These are phyloP conservation scores for Scartelaos histophorus DNA, from an alignment of 2,113 vertebrate genomes.

Conservation along the genomic window DNA sequence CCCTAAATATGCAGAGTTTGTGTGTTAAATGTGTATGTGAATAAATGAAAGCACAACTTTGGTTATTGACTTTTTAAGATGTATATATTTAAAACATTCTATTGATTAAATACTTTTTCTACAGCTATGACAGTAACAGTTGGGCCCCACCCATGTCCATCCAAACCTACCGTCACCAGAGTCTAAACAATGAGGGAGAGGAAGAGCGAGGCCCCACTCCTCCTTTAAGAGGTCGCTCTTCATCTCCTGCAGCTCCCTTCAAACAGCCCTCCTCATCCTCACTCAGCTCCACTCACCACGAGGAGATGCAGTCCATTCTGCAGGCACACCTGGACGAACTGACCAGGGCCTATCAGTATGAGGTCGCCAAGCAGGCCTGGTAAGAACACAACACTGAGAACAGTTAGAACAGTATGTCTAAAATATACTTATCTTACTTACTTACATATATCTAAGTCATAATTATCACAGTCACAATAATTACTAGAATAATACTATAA, in stretches of 20 bases:
- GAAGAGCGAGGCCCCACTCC: slow-evolving; percentile 92
- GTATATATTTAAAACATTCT: no score
- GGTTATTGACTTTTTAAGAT: no score
- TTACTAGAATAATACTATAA: no score
- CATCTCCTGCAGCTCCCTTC: slow-evolving; percentile 88
- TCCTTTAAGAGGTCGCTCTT: slow-evolving; percentile 90
- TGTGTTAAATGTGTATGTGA: no score
- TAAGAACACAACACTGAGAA: no score
- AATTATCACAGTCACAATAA: no score
- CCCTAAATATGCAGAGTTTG: no score
- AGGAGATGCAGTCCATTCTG: slow-evolving; percentile 95
- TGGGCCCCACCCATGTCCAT: slow-evolving; percentile 90
- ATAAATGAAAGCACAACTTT: no score
- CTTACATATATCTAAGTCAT: no score
- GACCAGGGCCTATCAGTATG: slow-evolving; percentile 95
- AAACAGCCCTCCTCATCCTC: slow-evolving; percentile 90
- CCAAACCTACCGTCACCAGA: slow-evolving; percentile 92
- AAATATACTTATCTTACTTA: no score
- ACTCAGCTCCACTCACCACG: slow-evolving; percentile 89
- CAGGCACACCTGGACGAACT: slow-evolving; percentile 95
- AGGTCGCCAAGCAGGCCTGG: slow-evolving; percentile 95
- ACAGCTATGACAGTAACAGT: slow-evolving; percentile 89
- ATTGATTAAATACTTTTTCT: neutral
- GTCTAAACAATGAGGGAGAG: slow-evolving; percentile 89
- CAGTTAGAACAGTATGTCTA: no score